A percentile compares a stretch with the other conserved stretches of the same genome.
Evolutionary conservation across 2,113 vertebrate genomes (phyloP).

Genomic region (Hippocampus mohnikei): DNA sequence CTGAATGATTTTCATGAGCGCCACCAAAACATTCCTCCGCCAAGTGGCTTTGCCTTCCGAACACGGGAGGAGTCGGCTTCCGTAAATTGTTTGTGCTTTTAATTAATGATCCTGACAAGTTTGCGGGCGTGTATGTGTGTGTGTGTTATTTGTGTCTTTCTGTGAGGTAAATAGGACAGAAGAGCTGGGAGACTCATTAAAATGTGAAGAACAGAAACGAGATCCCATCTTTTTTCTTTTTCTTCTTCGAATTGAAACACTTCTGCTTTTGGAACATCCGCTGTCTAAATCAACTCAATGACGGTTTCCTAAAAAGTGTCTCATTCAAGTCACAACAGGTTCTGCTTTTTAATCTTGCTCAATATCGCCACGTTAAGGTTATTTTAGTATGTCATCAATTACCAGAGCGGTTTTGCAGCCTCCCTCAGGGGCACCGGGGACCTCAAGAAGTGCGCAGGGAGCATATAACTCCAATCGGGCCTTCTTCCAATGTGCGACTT

Average conservation of each 20-base stretch:
- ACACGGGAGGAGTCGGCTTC: constrained; percentile 38
- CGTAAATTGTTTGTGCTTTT: constrained; percentile 60
- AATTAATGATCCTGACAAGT: constrained; percentile 59
- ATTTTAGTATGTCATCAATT: neutral
- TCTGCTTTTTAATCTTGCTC: neutral
- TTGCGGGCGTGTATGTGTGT: constrained; percentile 19
- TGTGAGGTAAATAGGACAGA: constrained; percentile 24
- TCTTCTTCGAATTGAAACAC: neutral
- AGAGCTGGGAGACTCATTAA: constrained; percentile 30
- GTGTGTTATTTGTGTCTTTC: neutral
- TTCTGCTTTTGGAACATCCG: constrained; percentile 8
- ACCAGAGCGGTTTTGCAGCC: neutral
- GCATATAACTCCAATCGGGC: too few relatives aligned
- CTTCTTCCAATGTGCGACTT: too few relatives aligned
- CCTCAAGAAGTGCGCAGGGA: too few relatives aligned
- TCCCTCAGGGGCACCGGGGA: too few relatives aligned
- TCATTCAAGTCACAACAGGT: neutral
- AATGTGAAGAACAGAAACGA: constrained; percentile 4
- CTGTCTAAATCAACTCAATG: constrained; percentile 12
- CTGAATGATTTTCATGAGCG: constrained; percentile 79
- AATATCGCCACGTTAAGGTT: neutral
- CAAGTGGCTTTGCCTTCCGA: constrained; percentile 26
- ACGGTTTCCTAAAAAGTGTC: neutral
- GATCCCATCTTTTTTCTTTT: neutral
- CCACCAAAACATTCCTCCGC: constrained; percentile 56